Base-by-base conservation (phyloP, 2,888 invertebrate species). In the Synanthedon myopaeformis region DNA sequence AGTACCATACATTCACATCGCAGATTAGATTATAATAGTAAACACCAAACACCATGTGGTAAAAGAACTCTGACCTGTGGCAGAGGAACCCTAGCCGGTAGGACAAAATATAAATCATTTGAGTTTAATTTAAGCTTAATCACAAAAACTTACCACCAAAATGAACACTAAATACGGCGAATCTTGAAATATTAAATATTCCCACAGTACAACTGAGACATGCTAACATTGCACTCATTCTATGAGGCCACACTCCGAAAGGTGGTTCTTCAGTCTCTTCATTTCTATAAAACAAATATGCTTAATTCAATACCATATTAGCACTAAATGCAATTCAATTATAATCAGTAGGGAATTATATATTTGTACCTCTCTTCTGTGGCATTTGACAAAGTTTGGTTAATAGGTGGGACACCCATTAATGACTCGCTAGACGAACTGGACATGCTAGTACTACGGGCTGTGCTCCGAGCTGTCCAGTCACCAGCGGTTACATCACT, bases 131-230 rank as follows among this genome's bases (percentile, higher is more conserved):
- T 35, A 35, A 8, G 3, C 35, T 35, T 10, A 8, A 10, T 35
- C 3, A 35, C 2, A 35, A 35, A 35, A 49, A 60, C 75, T 89
- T 82, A 90, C 93, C 93, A 79, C 96, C 96, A 80, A 95, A 96
- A 72, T 95, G 93, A 62, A 95, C 91, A 67, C 95, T 94, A 65
- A 96, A 91, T 63, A 94, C 91, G 65, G 96, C 93, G 79, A 96
- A 96, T 66, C 96, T 91, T 66, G 94, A 94, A 65, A 96, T 92
- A 82, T 96, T 96, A 82, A 95, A 96, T 55, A 96, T 90, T 53
- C 96, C 96, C 61, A 96, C 82, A 2, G 96, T 96, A 76, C 96
- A 96, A 58, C 94, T 93, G 50, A 96, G 89, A 67, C 94, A 92
- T 23, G 96, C 95, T 63, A 96, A 82, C 74, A 93, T 92, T 42